Base-by-base conservation (phyloP, 2,888 invertebrate species). In the Athetis lepigone region DNA sequence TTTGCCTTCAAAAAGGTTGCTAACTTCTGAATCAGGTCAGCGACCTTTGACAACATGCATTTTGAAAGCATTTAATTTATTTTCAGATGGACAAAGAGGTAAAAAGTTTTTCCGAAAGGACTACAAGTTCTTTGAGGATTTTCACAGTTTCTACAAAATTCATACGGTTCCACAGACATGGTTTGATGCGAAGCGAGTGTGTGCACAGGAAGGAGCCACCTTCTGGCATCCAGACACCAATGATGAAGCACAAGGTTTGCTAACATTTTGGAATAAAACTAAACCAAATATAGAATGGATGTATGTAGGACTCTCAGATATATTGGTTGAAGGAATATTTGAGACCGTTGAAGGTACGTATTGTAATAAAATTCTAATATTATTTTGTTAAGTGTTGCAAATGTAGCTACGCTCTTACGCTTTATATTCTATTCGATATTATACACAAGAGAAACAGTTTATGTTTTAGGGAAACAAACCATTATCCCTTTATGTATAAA, bases 141-240 rank as follows among this genome's bases (percentile, higher is more conserved):
- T 85, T 6, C 51, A 84, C 5, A 85, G 86, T 61, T 93, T 92
- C 59, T 93, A 92, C 77, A 93, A 93, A 78, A 81, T 92, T 23
- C 90, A 92, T 51, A 90, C 89, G 0, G 47, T 87, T 18, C 83
- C 82, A 4, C 86, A 81, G 60, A 78, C 75, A 7, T 93, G 92
- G 92, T 42, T 76, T 5, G 86, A 88, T 0, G 92, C 92, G 0
- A 88, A 86, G 65, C 78, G 65, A 4, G 72, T 67, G n/a, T 93
- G 93, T 62, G 81, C 79, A 0, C 33, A 79, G 23, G 92, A 93
- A 77, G 92, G 92, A 0, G 88, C 90, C 0, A 74, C 67, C 7
- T 67, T 94, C 1, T 92, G 90, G 68, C 90, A 90, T 29, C 90
- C 93, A 2, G 85, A 87, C 13, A 82, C 90, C 50, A 66, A 84